Conservation (phyloP, 2,797 vertebrate genomes). For the Fringilla coelebs region DNA sequence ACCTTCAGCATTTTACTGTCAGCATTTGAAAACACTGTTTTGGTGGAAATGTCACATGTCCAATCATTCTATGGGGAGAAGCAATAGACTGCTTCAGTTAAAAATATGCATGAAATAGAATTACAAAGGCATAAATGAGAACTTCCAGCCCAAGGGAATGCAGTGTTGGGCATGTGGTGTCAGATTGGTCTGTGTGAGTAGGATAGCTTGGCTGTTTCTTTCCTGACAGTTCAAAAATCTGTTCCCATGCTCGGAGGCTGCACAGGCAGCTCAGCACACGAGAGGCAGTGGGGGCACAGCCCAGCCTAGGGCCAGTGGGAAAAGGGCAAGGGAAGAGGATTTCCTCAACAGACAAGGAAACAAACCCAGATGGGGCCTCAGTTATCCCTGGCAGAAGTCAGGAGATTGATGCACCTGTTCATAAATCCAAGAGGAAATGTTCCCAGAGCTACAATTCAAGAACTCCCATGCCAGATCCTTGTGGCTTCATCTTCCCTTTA, state of each 20-base stretch:
- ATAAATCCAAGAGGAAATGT: not conserved
- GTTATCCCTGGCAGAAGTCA: not conserved
- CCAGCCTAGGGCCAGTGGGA: not conserved
- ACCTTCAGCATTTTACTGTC: not conserved
- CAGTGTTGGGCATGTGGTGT: not conserved
- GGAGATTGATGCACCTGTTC: not conserved
- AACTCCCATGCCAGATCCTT: not conserved
- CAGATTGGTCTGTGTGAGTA: not conserved
- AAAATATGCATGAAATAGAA: not conserved
- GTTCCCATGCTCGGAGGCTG: not conserved
- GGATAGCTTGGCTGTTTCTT: not conserved
- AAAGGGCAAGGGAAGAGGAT: not conserved
- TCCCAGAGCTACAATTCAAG: not conserved
- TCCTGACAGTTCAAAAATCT: not conserved
- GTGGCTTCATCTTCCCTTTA: not conserved
- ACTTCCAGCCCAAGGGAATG: constrained; percentile 19
- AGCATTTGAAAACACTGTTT: constrained; percentile 21
- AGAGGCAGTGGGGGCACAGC: not conserved
- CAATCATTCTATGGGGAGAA: not conserved
- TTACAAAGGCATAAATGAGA: not conserved
- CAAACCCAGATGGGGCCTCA: not conserved
- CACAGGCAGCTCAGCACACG: not conserved
- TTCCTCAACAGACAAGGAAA: not conserved
- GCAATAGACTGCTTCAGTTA: not conserved
- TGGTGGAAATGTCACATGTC: constrained; percentile 27